phyloP scores from a whole-genome alignment of 2,113 vertebrate genomes.

The Rhynchomys soricoides region DNA sequence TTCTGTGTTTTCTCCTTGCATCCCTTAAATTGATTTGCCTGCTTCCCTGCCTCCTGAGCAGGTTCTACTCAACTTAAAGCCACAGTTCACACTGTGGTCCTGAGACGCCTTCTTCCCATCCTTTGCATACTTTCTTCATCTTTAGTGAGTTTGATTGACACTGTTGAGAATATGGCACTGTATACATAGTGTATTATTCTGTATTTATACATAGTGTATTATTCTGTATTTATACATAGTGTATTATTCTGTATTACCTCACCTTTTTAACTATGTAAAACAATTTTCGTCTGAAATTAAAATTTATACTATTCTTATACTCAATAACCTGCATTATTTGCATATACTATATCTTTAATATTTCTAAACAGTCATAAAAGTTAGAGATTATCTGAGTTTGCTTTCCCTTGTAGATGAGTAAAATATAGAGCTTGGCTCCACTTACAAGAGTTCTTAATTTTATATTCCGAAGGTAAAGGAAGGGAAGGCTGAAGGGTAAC shows the following conservation, averaged over 20 bases:
- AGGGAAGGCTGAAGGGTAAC: neutral
- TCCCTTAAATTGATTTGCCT: neutral
- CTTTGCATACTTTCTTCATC: neutral
- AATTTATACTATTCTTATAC: neutral
- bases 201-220: neutral
- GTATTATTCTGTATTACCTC: neutral
- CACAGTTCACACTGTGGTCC: neutral
- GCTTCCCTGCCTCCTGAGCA: neutral
- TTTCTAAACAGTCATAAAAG: slow-evolving; percentile 47
- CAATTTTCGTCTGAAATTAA: slow-evolving; percentile 40
- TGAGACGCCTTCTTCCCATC: neutral
- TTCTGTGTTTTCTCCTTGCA: neutral
- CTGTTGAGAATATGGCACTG: slow-evolving; percentile 23
- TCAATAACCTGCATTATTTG: slow-evolving; percentile 30
- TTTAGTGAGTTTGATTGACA: neutral
- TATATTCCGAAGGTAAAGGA: neutral
- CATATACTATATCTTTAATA: slow-evolving; percentile 14
- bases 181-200: neutral
- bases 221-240: no score
- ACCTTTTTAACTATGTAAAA: slow-evolving; percentile 16
- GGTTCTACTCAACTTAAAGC: neutral
- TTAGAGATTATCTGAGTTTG: slow-evolving; percentile 33
- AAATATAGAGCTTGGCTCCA: neutral
- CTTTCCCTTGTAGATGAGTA: slow-evolving; percentile 5
- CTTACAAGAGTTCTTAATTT: slow-evolving; percentile 21